Base-by-base conservation (phyloP, 2,113 vertebrate genomes). In the Pongo pygmaeus region DNA sequence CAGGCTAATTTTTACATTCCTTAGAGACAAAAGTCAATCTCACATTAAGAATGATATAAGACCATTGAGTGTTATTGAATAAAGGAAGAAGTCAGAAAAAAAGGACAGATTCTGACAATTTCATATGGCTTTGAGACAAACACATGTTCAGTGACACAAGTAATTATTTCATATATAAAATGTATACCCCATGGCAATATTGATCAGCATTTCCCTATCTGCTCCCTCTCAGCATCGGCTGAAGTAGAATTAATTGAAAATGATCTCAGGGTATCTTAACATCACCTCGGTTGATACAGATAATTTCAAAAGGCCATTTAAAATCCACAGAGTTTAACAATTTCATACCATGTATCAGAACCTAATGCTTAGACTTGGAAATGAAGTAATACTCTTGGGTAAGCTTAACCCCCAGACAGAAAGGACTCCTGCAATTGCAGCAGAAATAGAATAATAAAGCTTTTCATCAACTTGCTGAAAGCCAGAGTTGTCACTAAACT, bases 401-500 rank as follows among this genome's bases (percentile, higher is more conserved):
- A 84, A 85, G 77, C 90, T 96, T 96, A 97, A 94, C 94, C 80
- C 27, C 87, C 57, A 22, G 1, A 93, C 57, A 22, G 1, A 93
- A 80, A 96, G 75, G 57, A 91, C 43, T 90, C 77, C 88, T 92
- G 80, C 74, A 94, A 96, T 81, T 91, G 93, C 91, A 11, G 16
- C 64, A 67, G 96, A 83, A 91, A 35, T 85, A 32, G 91, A 97
- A 98, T 95, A 98, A 98, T 98, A 96, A 96, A 97, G 97, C 98
- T 98, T 98, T 97, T 98, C 97, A 97, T 97, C 96, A 95, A 96
- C 67, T 90, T 79, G 75, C 97, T 97, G 97, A 97, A 97, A 97
- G 98, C 84, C 94, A 96, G 95, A 84, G 97, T 85, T 97, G 97
- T 98, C 97, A 93, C 67, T 72, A 93, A 97, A 90, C 96, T 85